Base-by-base conservation (phyloP, 2,888 invertebrate species). In the Eledone cirrhosa region DNA sequence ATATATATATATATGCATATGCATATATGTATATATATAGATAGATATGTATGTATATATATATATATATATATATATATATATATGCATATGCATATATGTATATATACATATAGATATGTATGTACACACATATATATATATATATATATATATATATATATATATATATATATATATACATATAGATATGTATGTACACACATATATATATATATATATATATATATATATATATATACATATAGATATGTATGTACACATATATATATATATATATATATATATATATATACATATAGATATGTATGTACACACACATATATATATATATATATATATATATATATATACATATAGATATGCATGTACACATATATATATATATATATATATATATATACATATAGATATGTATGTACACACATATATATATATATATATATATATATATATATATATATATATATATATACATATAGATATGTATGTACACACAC, bases 371-470 rank as follows among this genome's bases (percentile, higher is more conserved):
- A 63, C 24, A 63, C 24, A 63, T 63, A 16, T 63, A 63, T 63
- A 63, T 63, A 63, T 63, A 63, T 63, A 63, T 63, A 11, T 63
- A 4, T 63, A 11, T 63, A 4, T 63, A 63, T 63, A 11, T 63
- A 63, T 63, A 16, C 24, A 63, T 63, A 16, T 63, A 63, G 22
- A 63, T 63, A 63, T 63, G 16, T 63, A 63, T 63, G 24, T 63
- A 63, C 24, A 63, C 24, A 63, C 24, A 4, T 63, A 11, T 63
- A 63, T 63, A 11, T 63, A 63, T 63, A 63, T 63, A 16, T 63
- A 63, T 63, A 16, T 63, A 63, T 63, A 63, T 63, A 63, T 63
- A 63, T 63, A 63, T 63, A 16, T 63, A 63, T 63, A 63, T 63
- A 11, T 63, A 4, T 63, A 63, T 63, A 4, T 63, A 63, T 63